Evolutionary conservation across 2,888 invertebrate genomes (phyloP).

Genomic region (Euzetes globulus): DNA sequence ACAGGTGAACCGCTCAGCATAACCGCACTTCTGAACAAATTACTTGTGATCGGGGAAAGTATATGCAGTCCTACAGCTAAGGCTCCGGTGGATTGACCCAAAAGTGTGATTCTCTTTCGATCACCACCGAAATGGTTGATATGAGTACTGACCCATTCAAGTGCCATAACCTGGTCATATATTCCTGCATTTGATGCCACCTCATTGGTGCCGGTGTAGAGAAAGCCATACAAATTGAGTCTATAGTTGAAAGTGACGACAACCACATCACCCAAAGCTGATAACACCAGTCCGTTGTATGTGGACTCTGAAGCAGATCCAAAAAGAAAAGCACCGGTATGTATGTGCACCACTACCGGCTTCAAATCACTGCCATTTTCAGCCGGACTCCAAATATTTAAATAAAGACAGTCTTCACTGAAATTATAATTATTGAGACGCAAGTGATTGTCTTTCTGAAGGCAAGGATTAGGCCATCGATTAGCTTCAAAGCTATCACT

Average conservation of each 20-base stretch:
- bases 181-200: conserved; percentile 51
- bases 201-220: conserved; percentile 38
- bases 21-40: conserved; percentile 41
- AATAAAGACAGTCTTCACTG: conserved; percentile 35
- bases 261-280: conserved; percentile 49
- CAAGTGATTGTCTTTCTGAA: conserved; percentile 30
- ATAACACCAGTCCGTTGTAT: conserved; percentile 50
- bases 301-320: conserved; percentile 46
- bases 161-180: conserved; percentile 50
- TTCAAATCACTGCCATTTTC: not conserved
- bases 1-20: conserved; percentile 42
- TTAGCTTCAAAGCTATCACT: not conserved
- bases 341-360: conserved; percentile 51
- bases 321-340: conserved; percentile 48
- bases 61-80: conserved; percentile 48
- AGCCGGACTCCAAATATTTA: conserved; percentile 31
- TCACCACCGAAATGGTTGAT: conserved; percentile 46
- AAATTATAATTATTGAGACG: conserved; percentile 31
- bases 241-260: conserved; percentile 53
- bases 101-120: conserved; percentile 47
- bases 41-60: conserved; percentile 25
- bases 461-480: conserved; percentile 30
- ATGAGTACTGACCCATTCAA: conserved; percentile 43
- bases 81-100: conserved; percentile 52
- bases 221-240: conserved; percentile 49